Evolutionary conservation across 2,888 invertebrate species (phyloP).

Genomic region (Epinotia nisella): DNA sequence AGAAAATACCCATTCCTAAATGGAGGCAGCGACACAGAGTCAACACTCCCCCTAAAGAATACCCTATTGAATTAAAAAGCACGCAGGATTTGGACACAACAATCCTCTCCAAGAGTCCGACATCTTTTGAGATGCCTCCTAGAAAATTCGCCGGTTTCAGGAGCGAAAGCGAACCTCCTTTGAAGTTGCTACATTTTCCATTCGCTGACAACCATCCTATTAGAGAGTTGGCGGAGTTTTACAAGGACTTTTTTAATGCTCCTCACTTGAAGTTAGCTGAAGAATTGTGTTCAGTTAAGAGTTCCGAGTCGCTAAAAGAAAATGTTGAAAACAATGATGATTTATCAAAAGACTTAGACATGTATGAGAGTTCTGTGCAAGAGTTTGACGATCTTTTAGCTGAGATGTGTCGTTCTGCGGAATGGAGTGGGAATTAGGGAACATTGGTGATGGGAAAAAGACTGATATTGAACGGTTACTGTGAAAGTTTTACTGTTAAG

Average conservation of each 20-base stretch:
- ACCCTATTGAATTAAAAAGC: conserved; percentile 62
- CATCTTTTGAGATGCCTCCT: conserved; percentile 73
- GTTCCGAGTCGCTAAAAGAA: conserved; percentile 58
- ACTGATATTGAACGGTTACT: conserved; percentile 49
- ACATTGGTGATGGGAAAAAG: conserved; percentile 55
- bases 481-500: conserved; percentile 14
- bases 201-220: conserved; percentile 90
- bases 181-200: conserved; percentile 89
- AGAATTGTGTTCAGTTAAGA: conserved; percentile 52
- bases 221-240: conserved; percentile 91
- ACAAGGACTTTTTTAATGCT: conserved; percentile 91
- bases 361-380: conserved; percentile 89
- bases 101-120: conserved; percentile 69
- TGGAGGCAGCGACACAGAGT: conserved; percentile 74
- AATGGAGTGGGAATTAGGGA: conserved; percentile 81
- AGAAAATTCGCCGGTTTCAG: conserved; percentile 76
- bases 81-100: conserved; percentile 70
- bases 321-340: conserved; percentile 72
- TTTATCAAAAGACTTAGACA: conserved; percentile 88
- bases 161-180: conserved; percentile 86
- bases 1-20: conserved; percentile 70
- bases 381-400: conserved; percentile 91
- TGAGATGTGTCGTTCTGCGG: conserved; percentile 87
- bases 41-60: conserved; percentile 51
- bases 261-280: conserved; percentile 74